These are phyloP conservation scores for Tokudaia tokunoshimensis DNA, from an alignment of 2,797 vertebrate species.

Conservation along the genomic window DNA sequence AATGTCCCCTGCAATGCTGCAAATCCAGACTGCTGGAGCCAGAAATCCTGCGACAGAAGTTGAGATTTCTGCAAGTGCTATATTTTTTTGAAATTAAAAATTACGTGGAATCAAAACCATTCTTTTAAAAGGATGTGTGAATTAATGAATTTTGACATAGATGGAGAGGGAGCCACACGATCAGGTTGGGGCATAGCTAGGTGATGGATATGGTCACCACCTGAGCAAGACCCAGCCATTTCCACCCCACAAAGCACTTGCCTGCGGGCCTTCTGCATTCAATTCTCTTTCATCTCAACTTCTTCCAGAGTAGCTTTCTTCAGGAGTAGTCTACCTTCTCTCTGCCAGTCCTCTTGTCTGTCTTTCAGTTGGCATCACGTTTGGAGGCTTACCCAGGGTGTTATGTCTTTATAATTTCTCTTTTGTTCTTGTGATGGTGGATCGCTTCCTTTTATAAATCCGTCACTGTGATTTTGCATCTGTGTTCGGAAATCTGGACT, in stretches of 20 bases:
- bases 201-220: background rate
- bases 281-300: background rate
- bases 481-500: background rate
- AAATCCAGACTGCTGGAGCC: background rate
- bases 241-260: background rate
- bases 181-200: background rate
- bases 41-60: background rate
- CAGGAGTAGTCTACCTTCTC: background rate
- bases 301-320: background rate
- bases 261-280: background rate
- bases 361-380: background rate
- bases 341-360: background rate
- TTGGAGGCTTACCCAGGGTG: background rate
- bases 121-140: background rate
- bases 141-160: slow-evolving; percentile 12
- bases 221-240: background rate
- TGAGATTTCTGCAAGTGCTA: background rate
- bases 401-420: background rate
- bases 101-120: background rate
- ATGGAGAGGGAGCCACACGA: too few species aligned
- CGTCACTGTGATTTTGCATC: background rate
- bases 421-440: background rate
- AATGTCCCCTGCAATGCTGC: background rate
- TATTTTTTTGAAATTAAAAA: background rate
- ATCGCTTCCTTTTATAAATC: background rate